Percentiles rank a stretch among this genome's conserved stretches.
Conservation (phyloP, 2,797 vertebrate species). For the Mallotus villosus region DNA sequence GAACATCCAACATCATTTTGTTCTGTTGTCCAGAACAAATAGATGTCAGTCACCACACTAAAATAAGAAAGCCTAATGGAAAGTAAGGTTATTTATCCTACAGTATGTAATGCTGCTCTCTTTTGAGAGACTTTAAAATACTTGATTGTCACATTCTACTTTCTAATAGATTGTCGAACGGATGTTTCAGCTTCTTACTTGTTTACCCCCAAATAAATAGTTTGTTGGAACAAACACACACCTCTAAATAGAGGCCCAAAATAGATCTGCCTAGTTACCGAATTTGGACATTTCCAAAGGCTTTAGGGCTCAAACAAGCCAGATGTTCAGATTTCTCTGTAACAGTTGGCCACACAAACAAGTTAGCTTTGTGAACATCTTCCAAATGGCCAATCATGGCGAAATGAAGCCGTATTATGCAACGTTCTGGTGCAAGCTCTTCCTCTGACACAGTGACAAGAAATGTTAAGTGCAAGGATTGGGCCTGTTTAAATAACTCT, state of each 20-base stretch:
- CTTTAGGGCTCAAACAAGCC: constrained; percentile 1
- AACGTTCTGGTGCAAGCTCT: constrained; percentile 2
- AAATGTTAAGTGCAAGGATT: constrained; percentile 2
- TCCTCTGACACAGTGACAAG: constrained; percentile 4
- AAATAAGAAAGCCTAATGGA: not conserved
- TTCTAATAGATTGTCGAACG: no score
- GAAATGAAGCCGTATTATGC: not conserved
- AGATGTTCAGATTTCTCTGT: constrained; percentile 30
- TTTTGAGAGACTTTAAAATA: not conserved
- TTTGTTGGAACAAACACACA: constrained; percentile 22
- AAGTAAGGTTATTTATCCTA: not conserved
- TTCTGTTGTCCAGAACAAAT: not conserved
- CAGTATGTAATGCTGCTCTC: not conserved
- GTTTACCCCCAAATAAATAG: constrained; percentile 15
- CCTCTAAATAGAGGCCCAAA: constrained; percentile 19
- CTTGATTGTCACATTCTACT: no score
- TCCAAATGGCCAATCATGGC: constrained; percentile 13
- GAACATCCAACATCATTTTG: not conserved
- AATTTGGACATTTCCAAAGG: constrained; percentile 7
- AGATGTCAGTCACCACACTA: not conserved
- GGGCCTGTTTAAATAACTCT: constrained; percentile 3
- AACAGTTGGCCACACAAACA: constrained; percentile 4
- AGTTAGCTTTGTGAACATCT: constrained; percentile 4
- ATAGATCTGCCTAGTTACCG: not conserved
- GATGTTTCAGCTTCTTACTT: not conserved